Percentiles rank a stretch among this genome's conserved stretches.
Evolutionary conservation across 2,797 vertebrate species (phyloP).

Genomic region (Gallirallus australis): DNA sequence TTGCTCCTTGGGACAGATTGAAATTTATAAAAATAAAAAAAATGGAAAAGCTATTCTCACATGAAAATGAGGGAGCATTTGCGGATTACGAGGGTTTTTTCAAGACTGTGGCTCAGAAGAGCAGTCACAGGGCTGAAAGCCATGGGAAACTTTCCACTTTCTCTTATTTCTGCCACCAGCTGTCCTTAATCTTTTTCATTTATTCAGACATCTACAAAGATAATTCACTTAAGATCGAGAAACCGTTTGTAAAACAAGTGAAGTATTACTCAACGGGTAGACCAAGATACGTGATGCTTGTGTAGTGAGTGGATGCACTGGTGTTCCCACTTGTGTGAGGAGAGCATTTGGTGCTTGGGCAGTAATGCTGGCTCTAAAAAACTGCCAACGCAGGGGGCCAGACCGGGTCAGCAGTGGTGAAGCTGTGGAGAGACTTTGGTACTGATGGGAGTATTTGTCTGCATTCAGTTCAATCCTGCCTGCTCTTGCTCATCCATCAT

Average conservation of each 20-base stretch:
- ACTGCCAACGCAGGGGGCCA: not conserved
- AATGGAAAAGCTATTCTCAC: not conserved
- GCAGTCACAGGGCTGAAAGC: not conserved
- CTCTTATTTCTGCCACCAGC: not conserved
- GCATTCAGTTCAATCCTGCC: not conserved
- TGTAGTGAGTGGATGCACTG: fast-evolving
- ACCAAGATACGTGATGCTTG: not conserved
- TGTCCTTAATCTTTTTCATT: conserved; percentile 8
- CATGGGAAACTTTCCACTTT: not conserved
- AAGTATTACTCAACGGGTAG: not conserved
- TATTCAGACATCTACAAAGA: not conserved
- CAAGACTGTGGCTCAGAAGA: not conserved
- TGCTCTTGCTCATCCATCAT: not conserved
- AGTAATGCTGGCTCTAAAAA: not conserved
- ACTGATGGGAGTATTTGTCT: not conserved
- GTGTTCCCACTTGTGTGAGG: not conserved
- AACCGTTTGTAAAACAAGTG: not conserved
- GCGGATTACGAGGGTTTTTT: not conserved
- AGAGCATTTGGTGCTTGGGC: not conserved
- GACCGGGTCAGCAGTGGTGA: not conserved
- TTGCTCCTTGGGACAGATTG: not conserved
- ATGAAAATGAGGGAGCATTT: not conserved
- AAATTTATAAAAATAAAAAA: not conserved
- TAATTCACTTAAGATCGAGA: not conserved
- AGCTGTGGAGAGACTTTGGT: not conserved